Evolutionary conservation across 2,113 vertebrate genomes (phyloP).

Genomic region (Cinclus cinclus): DNA sequence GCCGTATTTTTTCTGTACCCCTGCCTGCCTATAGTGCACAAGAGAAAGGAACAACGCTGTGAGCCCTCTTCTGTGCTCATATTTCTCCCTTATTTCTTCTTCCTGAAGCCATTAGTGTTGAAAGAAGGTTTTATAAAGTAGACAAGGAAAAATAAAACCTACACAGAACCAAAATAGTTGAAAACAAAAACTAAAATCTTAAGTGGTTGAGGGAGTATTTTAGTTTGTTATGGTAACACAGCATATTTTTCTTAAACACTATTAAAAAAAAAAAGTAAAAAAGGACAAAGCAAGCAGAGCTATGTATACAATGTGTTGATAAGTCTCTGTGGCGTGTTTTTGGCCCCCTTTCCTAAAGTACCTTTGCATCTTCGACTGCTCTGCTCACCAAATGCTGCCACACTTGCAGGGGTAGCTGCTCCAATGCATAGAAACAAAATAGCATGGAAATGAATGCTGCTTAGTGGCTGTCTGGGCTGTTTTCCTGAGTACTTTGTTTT

Average conservation of each 20-base stretch:
- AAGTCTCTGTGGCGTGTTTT: conserved; percentile 38
- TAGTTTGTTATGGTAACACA: conserved; percentile 49
- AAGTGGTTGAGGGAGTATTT: conserved; percentile 33
- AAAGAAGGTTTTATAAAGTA: conserved; percentile 14
- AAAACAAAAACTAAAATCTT: not conserved
- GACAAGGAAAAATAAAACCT: not conserved
- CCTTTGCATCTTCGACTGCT: conserved; percentile 29
- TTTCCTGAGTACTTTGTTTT: not conserved
- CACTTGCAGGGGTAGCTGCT: conserved; percentile 57
- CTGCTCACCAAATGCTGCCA: not conserved
- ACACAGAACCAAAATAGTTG: conserved; percentile 12
- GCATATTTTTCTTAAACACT: conserved; percentile 57
- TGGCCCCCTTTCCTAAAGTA: conserved; percentile 25
- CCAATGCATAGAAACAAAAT: not conserved
- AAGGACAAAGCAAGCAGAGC: not conserved
- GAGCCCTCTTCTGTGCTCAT: not conserved
- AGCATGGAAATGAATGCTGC: conserved; percentile 9
- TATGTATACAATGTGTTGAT: not conserved
- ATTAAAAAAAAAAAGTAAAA: not conserved
- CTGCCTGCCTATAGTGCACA: not conserved
- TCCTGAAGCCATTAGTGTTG: conserved; percentile 27
- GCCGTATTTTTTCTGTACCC: not conserved
- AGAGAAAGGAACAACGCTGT: not conserved
- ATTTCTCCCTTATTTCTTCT: not conserved
- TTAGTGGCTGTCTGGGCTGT: not conserved